A percentile compares a stretch with the other conserved stretches of the same genome.
Conservation (phyloP, 2,888 invertebrate genomes). For the Cristatella mucedo region DNA sequence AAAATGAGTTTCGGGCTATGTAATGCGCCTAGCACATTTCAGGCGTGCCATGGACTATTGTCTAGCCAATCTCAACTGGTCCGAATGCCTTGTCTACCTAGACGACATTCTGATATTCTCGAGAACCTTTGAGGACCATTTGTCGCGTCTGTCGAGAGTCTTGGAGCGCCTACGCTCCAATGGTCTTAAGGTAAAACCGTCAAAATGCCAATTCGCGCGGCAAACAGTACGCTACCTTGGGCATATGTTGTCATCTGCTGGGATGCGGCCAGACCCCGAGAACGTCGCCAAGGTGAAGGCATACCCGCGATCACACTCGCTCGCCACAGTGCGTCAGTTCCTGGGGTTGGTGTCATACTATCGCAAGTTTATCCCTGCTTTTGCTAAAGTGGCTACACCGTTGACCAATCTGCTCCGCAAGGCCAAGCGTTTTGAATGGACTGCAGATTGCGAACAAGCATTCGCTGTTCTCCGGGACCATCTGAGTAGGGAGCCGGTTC, state of each 20-base stretch:
- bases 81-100: no score
- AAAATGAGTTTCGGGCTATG: slow-evolving; percentile 14
- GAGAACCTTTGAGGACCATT: slow-evolving; percentile 13
- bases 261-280: not conserved
- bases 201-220: slow-evolving; percentile 10
- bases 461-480: slow-evolving; percentile 11
- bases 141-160: slow-evolving; percentile 11
- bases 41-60: no score
- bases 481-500: slow-evolving; percentile 13
- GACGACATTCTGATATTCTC: no score
- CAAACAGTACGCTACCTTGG: slow-evolving; percentile 9
- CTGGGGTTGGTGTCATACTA: slow-evolving; percentile 11
- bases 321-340: slow-evolving; percentile 7
- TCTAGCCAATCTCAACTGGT: no score
- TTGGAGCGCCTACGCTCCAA: slow-evolving; percentile 11
- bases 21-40: no score
- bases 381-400: slow-evolving; percentile 13
- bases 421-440: slow-evolving; percentile 14
- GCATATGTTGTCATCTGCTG: slow-evolving; percentile 2
- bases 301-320: not conserved
- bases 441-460: slow-evolving; percentile 7
- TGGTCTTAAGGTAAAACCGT: slow-evolving; percentile 13
- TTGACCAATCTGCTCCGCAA: slow-evolving; percentile 15
- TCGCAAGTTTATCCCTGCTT: slow-evolving; percentile 10
- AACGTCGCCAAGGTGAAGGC: slow-evolving; percentile 11